phyloP scores from a whole-genome alignment of 2,888 invertebrate species.

The Cheilosia variabilis region DNA sequence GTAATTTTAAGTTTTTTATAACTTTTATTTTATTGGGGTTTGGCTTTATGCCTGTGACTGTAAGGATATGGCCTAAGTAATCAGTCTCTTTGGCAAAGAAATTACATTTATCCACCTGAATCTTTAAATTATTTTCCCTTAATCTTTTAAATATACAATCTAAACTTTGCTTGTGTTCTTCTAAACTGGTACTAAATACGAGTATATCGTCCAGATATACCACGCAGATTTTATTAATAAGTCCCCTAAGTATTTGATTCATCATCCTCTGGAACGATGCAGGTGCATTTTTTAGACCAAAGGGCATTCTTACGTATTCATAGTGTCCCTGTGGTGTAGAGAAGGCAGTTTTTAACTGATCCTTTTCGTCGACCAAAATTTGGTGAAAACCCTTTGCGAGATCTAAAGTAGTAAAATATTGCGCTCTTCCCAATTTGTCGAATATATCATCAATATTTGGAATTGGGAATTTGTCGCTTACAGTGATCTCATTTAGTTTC shows the following conservation, averaged over 20 bases:
- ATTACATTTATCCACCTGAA: constrained; percentile 32
- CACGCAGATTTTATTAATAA: too few relatives aligned
- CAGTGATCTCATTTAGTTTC: too few relatives aligned
- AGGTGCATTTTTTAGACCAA: too few relatives aligned
- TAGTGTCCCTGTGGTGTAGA: constrained; percentile 23
- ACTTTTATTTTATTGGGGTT: constrained; percentile 21
- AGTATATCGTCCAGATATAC: neutral
- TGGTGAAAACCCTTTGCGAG: constrained; percentile 46
- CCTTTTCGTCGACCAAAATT: too few relatives aligned
- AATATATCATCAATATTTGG: too few relatives aligned
- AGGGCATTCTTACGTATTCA: constrained; percentile 29
- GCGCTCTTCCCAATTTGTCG: constrained; percentile 12
- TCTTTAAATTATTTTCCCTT: constrained; percentile 42
- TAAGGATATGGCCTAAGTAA: constrained; percentile 29
- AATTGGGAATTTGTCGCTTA: too few relatives aligned
- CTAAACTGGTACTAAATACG: constrained; percentile 27
- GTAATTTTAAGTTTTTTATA: constrained; percentile 22
- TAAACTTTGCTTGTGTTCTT: constrained; percentile 21
- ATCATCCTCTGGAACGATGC: too few relatives aligned
- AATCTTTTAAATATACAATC: constrained; percentile 34
- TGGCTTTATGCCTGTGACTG: constrained; percentile 17
- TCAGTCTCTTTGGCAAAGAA: constrained; percentile 40
- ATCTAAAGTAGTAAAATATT: constrained; percentile 58
- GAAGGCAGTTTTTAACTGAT: constrained; percentile 51
- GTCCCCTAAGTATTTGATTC: too few relatives aligned